Base-by-base conservation (phyloP, 2,113 vertebrate genomes). In the Lutjanus erythropterus region DNA sequence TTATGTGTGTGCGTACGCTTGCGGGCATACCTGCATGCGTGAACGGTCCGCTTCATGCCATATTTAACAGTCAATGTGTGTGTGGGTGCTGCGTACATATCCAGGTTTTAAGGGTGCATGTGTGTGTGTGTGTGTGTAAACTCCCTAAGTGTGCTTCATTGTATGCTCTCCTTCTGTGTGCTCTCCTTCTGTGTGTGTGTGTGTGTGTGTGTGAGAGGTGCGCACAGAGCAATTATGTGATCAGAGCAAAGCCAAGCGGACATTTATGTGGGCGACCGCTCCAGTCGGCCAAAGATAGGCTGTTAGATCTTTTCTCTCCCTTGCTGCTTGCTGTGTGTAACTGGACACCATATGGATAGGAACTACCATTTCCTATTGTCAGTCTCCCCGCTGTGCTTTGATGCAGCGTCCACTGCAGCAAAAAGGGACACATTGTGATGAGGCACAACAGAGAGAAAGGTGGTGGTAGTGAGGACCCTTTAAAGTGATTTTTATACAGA, bases 221-320 rank as follows among this genome's bases (percentile, higher is more conserved):
- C 75, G 64, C 75, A 71, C 81, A 68, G 70, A 82, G 88, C 86
- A 92, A 92, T 93, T 92, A 91, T 91, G 83, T 83, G 90, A 91
- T 92, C 89, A 93, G 85, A 91, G 90, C 77, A 78, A 79, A 92
- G 90, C 90, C 90, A 90, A 92, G 84, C 88, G 85, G 82, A 91
- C 88, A 85, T 92, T 90, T 88, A 89, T 78, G 91, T 90, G 88
- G 89, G 92, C 81, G 88, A 83, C 47, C 9, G 71, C 62, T 81
- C 65, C 83, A 84, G 82, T 71, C 33, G 31, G 76, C 80, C 88
- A 85, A 87, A 89, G 90, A 89, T 86, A 85, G 83, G 31, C 79
- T 85, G 68, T 80, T 86, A 86, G 86, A 91, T 85, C 60, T 78
- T 70, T 74, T 61, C 78, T 75, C 64, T 88, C 10, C 71, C 53